Conservation (phyloP, 2,888 invertebrate species). For the Diplolepis rosae region DNA sequence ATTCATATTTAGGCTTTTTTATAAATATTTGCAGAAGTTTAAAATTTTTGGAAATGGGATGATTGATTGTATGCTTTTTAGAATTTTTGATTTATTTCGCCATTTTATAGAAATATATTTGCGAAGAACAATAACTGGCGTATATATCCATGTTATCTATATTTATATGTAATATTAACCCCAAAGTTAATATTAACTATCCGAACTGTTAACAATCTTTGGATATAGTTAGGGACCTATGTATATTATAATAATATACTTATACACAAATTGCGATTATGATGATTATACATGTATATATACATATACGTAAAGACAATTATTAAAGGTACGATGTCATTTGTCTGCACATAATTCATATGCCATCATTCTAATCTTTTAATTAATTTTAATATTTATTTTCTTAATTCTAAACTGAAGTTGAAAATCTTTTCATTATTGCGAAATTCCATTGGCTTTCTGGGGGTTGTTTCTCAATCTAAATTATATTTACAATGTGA, state of each 20-base stretch:
- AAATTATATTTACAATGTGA: constrained; percentile 18
- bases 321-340: constrained; percentile 23
- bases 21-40: too few relatives aligned
- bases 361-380: neutral
- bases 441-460: neutral
- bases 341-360: constrained; percentile 33
- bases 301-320: constrained; percentile 33
- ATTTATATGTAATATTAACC: constrained; percentile 27
- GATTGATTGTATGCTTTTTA: too few relatives aligned
- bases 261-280: constrained; percentile 4
- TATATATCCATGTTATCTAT: constrained; percentile 9
- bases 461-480: neutral
- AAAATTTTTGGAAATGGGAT: too few relatives aligned
- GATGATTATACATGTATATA: constrained; percentile 49
- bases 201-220: constrained; percentile 45
- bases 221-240: constrained; percentile 40
- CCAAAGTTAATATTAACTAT: constrained; percentile 26
- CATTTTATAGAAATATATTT: neutral
- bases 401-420: neutral
- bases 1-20: too few relatives aligned
- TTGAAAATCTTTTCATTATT: neutral
- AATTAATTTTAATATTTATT: neutral
- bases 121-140: constrained; percentile 2
- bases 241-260: constrained; percentile 32
- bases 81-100: neutral